Evolutionary conservation across 2,797 vertebrate genomes (phyloP), one percentile per base, ranked within the genome.

Genomic region (Myripristis murdjan): DNA sequence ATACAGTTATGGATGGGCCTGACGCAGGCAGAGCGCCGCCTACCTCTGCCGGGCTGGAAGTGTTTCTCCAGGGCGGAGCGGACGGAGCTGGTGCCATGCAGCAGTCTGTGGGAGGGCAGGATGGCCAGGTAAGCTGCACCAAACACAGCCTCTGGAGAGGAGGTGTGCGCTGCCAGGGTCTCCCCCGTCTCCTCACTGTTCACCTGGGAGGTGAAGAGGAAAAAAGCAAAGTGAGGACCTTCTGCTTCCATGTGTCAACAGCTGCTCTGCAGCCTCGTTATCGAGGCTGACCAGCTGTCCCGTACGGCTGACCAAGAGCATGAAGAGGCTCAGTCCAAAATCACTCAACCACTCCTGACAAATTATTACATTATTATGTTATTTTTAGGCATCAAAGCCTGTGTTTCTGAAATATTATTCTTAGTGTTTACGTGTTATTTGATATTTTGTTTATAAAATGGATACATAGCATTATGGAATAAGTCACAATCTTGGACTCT

Each of bases 111-210:
- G 68, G 91, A 94, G 1, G 96, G 95, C 60, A 97, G 94, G 85
- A 99, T 92, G 69, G 90, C 93, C 57, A 99, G 71, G 60, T 96
- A 97, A 12, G 98, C 98, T 0, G 94, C 92, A 59, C 98, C 98
- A 6, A 96, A 97, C 75, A 99, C 89, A 7, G 89, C 94, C 91
- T 99, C 98, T 1, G 97, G 98, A 1, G 93, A 95, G 65, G 88
- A 92, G 24, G 96, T 93, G 90, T 97, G 99, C 41, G 96, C 97
- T 0, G 94, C 85, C 78, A 99, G 78, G 55, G 79, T 95, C 79
- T 99, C 97, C 77, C 94, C 96, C 0, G 95, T 95, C 78, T 94
- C 91, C 64, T 91, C 81, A 20, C 96, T 97, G 9, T 95, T 93
- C 62, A 97, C 88, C 98, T 99, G 92, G 49, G 62, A 65, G 43